A percentile compares a stretch with the other conserved stretches of the same genome.
Conservation (phyloP, 2,113 vertebrate species). For the Aspiorhynchus laticeps region DNA sequence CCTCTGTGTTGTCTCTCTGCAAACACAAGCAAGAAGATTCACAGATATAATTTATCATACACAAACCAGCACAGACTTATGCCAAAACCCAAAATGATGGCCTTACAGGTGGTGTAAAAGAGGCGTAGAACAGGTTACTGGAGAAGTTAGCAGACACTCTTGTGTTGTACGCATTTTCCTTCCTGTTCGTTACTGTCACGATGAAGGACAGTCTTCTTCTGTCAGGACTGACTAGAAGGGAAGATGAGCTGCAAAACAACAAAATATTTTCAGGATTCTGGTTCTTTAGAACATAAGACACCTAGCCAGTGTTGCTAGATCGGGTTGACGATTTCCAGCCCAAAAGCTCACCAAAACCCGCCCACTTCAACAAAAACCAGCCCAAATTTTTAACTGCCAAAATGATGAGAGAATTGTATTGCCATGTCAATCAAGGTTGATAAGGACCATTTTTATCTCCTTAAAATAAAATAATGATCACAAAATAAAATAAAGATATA, state of each 20-base stretch:
- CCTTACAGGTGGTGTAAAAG: conserved; percentile 71
- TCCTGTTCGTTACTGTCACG: conserved; percentile 77
- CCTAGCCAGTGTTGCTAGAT: too few relatives aligned
- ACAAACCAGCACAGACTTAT: background rate
- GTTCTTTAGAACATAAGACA: background rate
- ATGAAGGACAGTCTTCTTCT: conserved; percentile 76
- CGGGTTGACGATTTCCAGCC: too few relatives aligned
- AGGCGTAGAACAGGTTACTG: conserved; percentile 83
- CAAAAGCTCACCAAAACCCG: too few relatives aligned
- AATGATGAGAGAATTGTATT: too few relatives aligned
- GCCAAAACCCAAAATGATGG: background rate
- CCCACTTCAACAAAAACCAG: too few relatives aligned
- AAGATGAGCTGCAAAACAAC: conserved; percentile 70
- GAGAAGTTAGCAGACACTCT: conserved; percentile 77
- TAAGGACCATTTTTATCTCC: too few relatives aligned
- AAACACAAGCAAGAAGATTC: background rate
- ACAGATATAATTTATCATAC: background rate
- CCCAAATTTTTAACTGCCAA: too few relatives aligned
- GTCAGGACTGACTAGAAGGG: conserved; percentile 79
- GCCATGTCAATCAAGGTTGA: too few relatives aligned
- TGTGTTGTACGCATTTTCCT: conserved; percentile 85
- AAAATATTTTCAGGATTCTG: conserved; percentile 39
- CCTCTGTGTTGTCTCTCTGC: conserved; percentile 81
- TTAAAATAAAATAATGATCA: too few relatives aligned
- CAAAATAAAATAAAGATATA: too few relatives aligned